phyloP scores from a whole-genome alignment of 1,140 invertebrate genomes.

The Pentalonia nigronervosa region DNA sequence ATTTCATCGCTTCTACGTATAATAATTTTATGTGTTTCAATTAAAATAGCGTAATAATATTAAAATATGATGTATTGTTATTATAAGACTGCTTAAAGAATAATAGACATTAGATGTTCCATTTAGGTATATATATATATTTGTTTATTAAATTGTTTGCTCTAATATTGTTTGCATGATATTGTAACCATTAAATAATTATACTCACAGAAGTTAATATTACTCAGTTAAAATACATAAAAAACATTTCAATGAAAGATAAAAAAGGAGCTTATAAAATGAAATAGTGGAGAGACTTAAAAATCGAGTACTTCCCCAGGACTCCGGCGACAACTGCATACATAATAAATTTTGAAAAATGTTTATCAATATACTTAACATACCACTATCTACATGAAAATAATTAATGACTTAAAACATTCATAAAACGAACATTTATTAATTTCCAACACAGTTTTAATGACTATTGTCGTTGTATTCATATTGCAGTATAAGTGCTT shows the following conservation, averaged over 20 bases:
- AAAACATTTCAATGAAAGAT: neutral
- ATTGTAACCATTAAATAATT: neutral
- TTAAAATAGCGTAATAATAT: too few relatives aligned
- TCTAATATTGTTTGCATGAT: neutral
- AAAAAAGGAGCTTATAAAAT: neutral
- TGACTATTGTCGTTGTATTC: neutral
- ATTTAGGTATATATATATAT: neutral
- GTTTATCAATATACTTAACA: neutral
- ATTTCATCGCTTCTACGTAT: too few relatives aligned
- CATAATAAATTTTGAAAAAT: neutral
- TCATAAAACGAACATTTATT: neutral
- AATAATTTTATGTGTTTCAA: too few relatives aligned
- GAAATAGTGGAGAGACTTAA: too few relatives aligned
- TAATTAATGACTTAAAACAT: neutral
- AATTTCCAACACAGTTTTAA: neutral
- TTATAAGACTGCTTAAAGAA: neutral
- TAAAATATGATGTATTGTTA: too few relatives aligned
- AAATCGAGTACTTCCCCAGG: neutral
- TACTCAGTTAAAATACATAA: neutral
- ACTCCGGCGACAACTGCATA: neutral
- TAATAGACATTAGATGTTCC: neutral
- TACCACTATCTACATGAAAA: neutral
- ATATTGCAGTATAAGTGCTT: neutral
- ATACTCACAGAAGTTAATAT: neutral
- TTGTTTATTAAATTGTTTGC: neutral